These are phyloP conservation scores for Zaprionus taronus DNA, from an alignment of 1,140 invertebrate species.

Conservation along the genomic window DNA sequence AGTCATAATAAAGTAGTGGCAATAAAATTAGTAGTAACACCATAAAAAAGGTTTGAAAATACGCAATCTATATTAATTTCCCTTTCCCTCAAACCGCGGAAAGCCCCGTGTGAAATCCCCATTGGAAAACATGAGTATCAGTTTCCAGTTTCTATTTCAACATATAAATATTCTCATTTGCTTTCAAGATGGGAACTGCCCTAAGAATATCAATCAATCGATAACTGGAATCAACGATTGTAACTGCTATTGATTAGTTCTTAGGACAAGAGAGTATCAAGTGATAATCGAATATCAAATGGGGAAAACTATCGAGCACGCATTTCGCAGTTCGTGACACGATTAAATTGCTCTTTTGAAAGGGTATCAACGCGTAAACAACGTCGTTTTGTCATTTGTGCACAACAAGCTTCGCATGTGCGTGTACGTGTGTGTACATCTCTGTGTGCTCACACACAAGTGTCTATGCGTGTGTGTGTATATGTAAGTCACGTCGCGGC, in stretches of 20 bases:
- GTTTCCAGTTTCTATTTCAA: neutral
- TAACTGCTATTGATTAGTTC: neutral
- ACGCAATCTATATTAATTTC: too few species aligned
- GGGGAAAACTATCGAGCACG: neutral
- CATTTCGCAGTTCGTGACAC: neutral
- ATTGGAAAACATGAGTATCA: neutral
- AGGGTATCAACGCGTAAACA: neutral
- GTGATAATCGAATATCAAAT: neutral
- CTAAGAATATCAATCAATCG: neutral
- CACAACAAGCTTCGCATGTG: neutral
- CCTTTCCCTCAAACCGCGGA: neutral
- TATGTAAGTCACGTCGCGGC: constrained; percentile 52
- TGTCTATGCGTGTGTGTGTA: constrained; percentile 17
- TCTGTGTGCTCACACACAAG: constrained; percentile 4
- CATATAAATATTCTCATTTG: neutral
- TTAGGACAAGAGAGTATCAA: neutral
- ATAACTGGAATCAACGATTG: neutral
- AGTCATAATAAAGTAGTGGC: too few species aligned
- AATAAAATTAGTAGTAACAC: too few species aligned
- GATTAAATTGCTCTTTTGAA: neutral
- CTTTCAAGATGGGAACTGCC: too few species aligned
- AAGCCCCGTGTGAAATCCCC: neutral
- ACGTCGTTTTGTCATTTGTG: neutral
- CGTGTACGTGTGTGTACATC: constrained; percentile 1
- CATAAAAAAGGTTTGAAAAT: too few species aligned